Base-by-base conservation (phyloP, 2,888 invertebrate species). In the Emmelina monodactyla region DNA sequence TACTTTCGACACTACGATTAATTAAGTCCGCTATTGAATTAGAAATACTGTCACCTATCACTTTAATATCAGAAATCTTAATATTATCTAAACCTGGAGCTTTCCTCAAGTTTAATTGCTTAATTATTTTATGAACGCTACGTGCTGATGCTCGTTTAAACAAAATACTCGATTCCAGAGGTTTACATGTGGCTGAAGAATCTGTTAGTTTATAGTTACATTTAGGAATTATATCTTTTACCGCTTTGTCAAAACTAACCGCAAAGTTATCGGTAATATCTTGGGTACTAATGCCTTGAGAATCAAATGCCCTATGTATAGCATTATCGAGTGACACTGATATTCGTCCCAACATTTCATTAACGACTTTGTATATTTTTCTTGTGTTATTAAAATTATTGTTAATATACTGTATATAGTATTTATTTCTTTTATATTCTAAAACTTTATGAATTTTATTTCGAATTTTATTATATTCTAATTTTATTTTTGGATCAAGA, bases 1-100 rank as follows among this genome's bases (percentile, higher is more conserved):
- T 16, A 16, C 6, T 3, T 31, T 31, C 16, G 11, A 31, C 14
- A 31, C 31, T 31, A 15, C 31, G 16, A 31, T 31, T 31, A 31
- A 31, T 31, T 16, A 15, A 16, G 13, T 31, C 19, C 2, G 16
- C 31, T 15, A 31, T 31, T 7, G 31, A 7, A 2, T 9, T 15
- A 3, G 31, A 14, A 7, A 31, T 15, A n/a, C 16, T 31, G 6
- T 29, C 29, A 11, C 29, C 14, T 29, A 12, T 29, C 11, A 11
- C 13, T 29, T 29, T 29, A 13, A 29, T 14, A 12, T 14, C 29
- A 4, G 29, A 13, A 12, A 29, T 14, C 9, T 14, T 29, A 12
- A 29, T 29, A 14, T 4, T 12, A 9, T 29, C 29, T 29, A 14
- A 14, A 14, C 14, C 29, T 29, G 29, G 29, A 3, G 29, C 29